Base-by-base conservation (phyloP, 2,113 vertebrate genomes). In the Malurus alboscapulatus region DNA sequence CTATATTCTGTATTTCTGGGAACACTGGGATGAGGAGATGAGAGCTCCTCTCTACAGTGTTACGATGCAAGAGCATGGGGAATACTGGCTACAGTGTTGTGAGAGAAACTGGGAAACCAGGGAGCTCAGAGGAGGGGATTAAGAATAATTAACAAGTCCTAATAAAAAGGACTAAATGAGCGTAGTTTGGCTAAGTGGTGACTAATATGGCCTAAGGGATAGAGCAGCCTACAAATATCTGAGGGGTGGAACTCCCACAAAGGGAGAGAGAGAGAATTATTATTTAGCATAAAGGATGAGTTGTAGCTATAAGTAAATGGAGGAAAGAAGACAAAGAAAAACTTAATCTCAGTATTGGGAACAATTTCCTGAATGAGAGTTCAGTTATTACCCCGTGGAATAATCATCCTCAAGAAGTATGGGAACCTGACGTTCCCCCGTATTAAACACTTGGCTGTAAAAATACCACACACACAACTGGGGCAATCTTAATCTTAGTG, bases 111-210 rank as follows among this genome's bases (percentile, higher is more conserved):
- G 76, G 85, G 73, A 90, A 91, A 38, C 72, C 3, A 2, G 40
- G 79, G 80, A 81, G 36, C 93, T 88, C 77, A 82, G 80, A 83
- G 34, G 17, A 88, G 32, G 42, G 69, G 62, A 95, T 94, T 96
- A 93, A 87, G 84, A 73, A 45, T 69, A 92, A 93, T 93, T 95
- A 96, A 63, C 0, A 0, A 87, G 9, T 81, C n/a, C 57, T 87
- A 84, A 87, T 78, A 50, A 53, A 90, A 92, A 71, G 45, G 20
- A 36, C 44, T 87, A 81, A 92, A 90, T 68, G 50, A 57, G 40
- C 78, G 17, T 68, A 59, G 61, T 93, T 92, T 88, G 55, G n/a
- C 91, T 95, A 92, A 95, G 75, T 82, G 80, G 63, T 90, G 69
- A 72, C 76, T 88, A 84, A 90, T 92, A 50, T 75, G 81, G 53